A percentile compares a stretch with the other conserved stretches of the same genome.
phyloP scores from a whole-genome alignment of 2,113 vertebrate species.

The Rhea americana region DNA sequence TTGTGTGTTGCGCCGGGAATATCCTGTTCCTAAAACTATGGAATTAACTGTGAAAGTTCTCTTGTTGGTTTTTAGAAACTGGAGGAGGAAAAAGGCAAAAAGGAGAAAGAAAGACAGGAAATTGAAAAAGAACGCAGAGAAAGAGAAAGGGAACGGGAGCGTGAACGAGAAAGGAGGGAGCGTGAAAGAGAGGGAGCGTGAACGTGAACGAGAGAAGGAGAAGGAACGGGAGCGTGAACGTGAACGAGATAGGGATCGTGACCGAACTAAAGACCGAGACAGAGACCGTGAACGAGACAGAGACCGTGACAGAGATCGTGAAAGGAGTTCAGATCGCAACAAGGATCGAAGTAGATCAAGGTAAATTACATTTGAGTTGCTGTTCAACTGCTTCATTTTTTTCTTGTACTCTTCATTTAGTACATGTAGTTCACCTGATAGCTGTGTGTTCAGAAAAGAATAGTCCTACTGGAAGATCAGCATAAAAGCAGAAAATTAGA shows the following conservation, averaged over 20 bases:
- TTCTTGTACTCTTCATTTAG: neutral
- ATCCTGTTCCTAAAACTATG: constrained; percentile 11
- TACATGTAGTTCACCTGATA: neutral
- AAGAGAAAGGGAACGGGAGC: constrained; percentile 94
- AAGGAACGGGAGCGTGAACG: constrained; percentile 87
- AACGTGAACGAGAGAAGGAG: constrained; percentile 85
- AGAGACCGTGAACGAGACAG: constrained; percentile 87
- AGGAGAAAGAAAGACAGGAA: constrained; percentile 96
- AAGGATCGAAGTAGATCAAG: constrained; percentile 90
- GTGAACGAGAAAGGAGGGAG: constrained; percentile 93
- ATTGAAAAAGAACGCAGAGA: constrained; percentile 93
- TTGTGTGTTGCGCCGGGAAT: constrained; percentile 71
- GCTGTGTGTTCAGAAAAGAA: neutral
- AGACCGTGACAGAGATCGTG: constrained; percentile 87
- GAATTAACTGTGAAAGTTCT: constrained; percentile 79
- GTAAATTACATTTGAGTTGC: constrained; percentile 62
- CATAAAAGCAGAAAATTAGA: neutral
- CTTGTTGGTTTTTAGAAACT: constrained; percentile 96
- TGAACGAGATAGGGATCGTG: constrained; percentile 89
- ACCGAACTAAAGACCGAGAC: constrained; percentile 84
- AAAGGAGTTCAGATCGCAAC: constrained; percentile 84
- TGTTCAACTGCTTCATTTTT: neutral
- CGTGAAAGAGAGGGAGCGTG: constrained; percentile 91
- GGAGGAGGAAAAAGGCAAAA: constrained; percentile 98
- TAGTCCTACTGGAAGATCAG: neutral